phyloP scores from a whole-genome alignment of 1,140 invertebrate species.

The Tetramorium simillimum region DNA sequence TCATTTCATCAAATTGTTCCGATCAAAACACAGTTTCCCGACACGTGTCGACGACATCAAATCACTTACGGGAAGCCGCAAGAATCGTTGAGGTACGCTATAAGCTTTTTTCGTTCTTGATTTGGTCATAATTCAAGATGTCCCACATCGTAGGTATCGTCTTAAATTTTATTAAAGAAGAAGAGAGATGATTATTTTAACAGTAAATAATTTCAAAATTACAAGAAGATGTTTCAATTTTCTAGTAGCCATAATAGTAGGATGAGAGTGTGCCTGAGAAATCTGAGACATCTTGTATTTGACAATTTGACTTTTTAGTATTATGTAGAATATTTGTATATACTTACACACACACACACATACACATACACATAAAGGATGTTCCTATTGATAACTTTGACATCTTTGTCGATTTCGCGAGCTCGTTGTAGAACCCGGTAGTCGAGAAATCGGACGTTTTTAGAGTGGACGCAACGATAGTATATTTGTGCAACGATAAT shows the following conservation, averaged over 20 bases:
- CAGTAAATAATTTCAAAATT: constrained; percentile 4
- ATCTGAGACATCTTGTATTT: constrained; percentile 21
- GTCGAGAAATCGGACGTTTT: not conserved
- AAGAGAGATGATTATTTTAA: not conserved
- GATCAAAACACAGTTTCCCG: not conserved
- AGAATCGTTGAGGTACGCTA: not conserved
- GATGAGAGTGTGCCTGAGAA: not conserved
- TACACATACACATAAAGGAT: constrained; percentile 26
- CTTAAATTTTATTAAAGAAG: not conserved
- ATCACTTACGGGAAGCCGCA: not conserved
- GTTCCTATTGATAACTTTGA: constrained; percentile 55
- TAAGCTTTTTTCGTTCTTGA: not conserved
- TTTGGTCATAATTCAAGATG: not conserved
- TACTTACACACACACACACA: too few species aligned
- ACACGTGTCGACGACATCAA: not conserved
- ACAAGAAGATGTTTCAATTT: not conserved
- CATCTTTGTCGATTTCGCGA: not conserved
- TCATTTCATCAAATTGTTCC: not conserved
- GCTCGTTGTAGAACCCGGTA: not conserved
- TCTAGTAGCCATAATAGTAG: not conserved
- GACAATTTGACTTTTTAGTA: not conserved
- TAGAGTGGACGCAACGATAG: not conserved
- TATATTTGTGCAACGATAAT: constrained; percentile 17
- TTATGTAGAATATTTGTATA: not conserved
- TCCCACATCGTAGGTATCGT: not conserved